Base-by-base conservation (phyloP, 2,888 invertebrate genomes). In the Zele albiditarsus region DNA sequence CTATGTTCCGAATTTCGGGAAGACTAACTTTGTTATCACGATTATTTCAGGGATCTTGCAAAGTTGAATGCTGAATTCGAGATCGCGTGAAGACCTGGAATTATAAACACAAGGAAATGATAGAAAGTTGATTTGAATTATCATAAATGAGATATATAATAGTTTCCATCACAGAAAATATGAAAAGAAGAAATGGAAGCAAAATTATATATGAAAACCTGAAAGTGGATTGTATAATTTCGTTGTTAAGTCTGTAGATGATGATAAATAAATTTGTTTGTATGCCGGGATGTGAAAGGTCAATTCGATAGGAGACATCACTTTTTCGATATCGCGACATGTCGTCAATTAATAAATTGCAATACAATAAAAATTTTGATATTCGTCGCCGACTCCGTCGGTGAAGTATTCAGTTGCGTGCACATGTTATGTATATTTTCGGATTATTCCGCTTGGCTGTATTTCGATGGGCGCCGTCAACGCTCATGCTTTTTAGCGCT, bases 11-110 rank as follows among this genome's bases (percentile, higher is more conserved):
- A 49, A 49, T 71, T 33, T 66, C 46, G 42, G 16, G 38, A 60
- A 8, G 23, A 57, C 68, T 68, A 69, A 57, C 60, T 62, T 53
- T 33, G 67, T 71, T 62, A 38, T 72, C 69, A 27, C 74, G 81
- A 62, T 80, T 80, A 70, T 89, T 89, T 4, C 84, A 90, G 90
- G 82, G 89, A 90, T 82, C 81, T 90, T 79, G 82, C 82, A 73
- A 88, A 82, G 76, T 83, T 90, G 78, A 90, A 90, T 79, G 87
- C 85, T 80, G 90, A 90, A 80, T 90, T 90, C 81, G 89, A 87
- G 71, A 89, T 90, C 77, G 85, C 66, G 3, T 75, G 66, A 68
- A 71, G 12, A 58, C 1, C 3, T 14, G 4, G 1, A 8, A 20
- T 6, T 33, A 20, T 38, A 16, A 20, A 42, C n/a, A 14, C 23